Percentiles rank a stretch among this genome's conserved stretches.
These are phyloP conservation scores for Rhipidura dahli DNA, from an alignment of 2,113 vertebrate species.

Conservation along the genomic window DNA sequence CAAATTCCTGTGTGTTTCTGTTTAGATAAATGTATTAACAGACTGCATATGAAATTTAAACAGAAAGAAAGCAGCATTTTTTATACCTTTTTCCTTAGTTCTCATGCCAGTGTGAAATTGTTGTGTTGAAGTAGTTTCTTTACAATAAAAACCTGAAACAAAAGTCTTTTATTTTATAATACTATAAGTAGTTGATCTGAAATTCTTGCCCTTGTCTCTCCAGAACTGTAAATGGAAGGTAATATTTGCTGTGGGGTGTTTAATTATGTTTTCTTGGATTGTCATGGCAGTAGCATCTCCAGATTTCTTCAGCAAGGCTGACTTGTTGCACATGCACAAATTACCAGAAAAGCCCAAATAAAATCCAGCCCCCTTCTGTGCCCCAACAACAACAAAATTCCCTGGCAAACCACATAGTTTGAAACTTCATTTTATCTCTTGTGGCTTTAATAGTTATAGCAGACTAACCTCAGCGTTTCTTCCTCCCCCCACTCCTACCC, in stretches of 20 bases:
- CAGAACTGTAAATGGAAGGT: background rate
- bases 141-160: background rate
- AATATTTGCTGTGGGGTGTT: background rate
- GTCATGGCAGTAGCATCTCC: background rate
- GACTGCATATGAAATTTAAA: background rate
- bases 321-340: background rate
- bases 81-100: background rate
- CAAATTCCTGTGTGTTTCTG: background rate
- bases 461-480: background rate
- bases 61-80: background rate
- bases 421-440: background rate
- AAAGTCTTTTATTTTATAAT: background rate
- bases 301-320: background rate
- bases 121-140: background rate
- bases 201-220: background rate
- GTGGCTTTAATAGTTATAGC: background rate
- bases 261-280: background rate
- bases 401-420: background rate
- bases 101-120: background rate
- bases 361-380: background rate
- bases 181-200: background rate
- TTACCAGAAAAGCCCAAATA: background rate
- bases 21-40: background rate
- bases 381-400: background rate
- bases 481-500: fast-evolving